A percentile compares a stretch with the other conserved stretches of the same genome.
Evolutionary conservation across 30 jellyfish, hydroid and myxozoan genomes (phyloP).

Genomic region (Cassiopea andromeda): DNA sequence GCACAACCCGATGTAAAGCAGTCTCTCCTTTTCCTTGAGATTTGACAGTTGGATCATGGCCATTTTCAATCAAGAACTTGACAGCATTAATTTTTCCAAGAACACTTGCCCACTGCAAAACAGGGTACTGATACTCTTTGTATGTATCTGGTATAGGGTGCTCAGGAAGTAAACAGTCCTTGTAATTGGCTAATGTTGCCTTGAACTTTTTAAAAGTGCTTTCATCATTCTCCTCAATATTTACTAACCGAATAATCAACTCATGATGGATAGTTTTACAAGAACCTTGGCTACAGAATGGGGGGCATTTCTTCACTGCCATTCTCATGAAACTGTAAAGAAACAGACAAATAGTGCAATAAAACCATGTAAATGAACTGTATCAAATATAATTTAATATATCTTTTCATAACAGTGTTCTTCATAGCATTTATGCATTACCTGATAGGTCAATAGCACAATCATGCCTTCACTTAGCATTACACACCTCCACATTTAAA

Average conservation of each 20-base stretch:
- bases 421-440: no score
- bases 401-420: no score
- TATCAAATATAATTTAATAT: no score
- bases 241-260: conserved; percentile 36
- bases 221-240: conserved; percentile 38
- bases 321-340: not conserved
- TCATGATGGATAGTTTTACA: conserved; percentile 65
- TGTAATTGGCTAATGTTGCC: conserved; percentile 20
- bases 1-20: conserved; percentile 73
- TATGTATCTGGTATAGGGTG: conserved; percentile 69
- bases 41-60: conserved; percentile 46
- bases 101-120: conserved; percentile 89
- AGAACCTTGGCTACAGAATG: conserved; percentile 65
- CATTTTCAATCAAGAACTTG: conserved; percentile 38
- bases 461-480: no score
- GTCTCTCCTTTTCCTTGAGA: conserved; percentile 67
- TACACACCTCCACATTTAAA: no score
- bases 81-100: conserved; percentile 75
- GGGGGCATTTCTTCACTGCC: conserved; percentile 70
- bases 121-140: conserved; percentile 73
- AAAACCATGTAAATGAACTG: no score
- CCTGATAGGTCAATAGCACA: no score
- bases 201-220: conserved; percentile 50
- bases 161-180: conserved; percentile 22
- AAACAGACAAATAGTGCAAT: no score